Percentiles rank a stretch among this genome's conserved stretches.
Evolutionary conservation across 2,888 invertebrate genomes (phyloP).

Genomic region (Cephalotes varians): DNA sequence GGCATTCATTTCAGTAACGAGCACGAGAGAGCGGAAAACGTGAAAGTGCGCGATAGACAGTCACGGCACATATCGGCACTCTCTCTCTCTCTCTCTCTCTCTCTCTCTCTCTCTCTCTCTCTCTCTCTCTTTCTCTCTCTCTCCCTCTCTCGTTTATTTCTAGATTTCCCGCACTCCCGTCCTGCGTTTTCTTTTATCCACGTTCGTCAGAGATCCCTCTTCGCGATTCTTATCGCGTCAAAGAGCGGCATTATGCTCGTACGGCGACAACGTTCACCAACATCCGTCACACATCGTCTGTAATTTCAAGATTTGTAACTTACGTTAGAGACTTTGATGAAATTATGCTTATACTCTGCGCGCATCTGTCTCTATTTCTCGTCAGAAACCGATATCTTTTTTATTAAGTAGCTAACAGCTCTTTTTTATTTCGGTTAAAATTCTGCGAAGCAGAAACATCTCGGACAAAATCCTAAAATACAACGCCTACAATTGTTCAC

Average conservation of each 20-base stretch:
- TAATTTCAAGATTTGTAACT: constrained; percentile 11
- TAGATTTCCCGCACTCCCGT: constrained; percentile 36
- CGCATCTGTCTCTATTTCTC: not conserved
- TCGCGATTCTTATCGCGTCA: constrained; percentile 45
- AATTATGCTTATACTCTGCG: not conserved
- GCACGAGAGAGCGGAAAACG: constrained; percentile 52
- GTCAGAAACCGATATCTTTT: constrained; percentile 2
- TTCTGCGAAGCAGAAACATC: constrained; percentile 1
- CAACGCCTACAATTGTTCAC: constrained; percentile 15
- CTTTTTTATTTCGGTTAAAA: not conserved
- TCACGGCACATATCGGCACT: constrained; percentile 3
- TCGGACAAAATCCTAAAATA: not conserved
- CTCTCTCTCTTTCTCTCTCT: too few species aligned
- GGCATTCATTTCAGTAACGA: constrained; percentile 64
- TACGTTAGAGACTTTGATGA: not conserved
- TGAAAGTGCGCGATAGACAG: constrained; percentile 46
- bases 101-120: constrained; percentile 23
- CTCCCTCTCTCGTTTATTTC: constrained; percentile 39
- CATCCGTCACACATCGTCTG: not conserved
- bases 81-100: not conserved
- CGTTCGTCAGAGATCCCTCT: not conserved
- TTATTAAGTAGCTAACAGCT: not conserved
- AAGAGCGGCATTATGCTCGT: constrained; percentile 34
- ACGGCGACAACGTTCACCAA: constrained; percentile 18
- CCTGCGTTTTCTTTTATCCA: constrained; percentile 34